Evolutionary conservation across 2,888 invertebrate genomes (phyloP).

Genomic region (Lissonota sp.): DNA sequence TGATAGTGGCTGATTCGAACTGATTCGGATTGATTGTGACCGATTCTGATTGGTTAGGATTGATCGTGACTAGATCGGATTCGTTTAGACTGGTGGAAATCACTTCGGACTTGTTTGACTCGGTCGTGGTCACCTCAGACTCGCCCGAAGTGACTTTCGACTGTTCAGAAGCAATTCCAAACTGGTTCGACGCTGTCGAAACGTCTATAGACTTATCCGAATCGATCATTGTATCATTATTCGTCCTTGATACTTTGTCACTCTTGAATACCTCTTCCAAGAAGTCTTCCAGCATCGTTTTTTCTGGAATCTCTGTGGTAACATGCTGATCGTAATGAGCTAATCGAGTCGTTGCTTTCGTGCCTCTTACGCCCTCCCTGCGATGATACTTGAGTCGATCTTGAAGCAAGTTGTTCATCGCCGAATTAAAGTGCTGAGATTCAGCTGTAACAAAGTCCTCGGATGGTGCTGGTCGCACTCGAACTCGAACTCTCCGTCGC

Average conservation of each 20-base stretch:
- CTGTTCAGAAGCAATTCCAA: slow-evolving; percentile 3
- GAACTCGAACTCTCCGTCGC: slow-evolving; percentile 91
- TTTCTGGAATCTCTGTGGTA: slow-evolving; percentile 50
- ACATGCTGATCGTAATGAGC: slow-evolving; percentile 36
- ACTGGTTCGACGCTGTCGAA: slow-evolving; percentile 27
- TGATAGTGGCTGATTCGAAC: neutral
- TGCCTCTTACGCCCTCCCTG: slow-evolving; percentile 46
- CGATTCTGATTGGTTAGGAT: no score
- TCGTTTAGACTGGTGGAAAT: neutral
- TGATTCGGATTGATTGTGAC: neutral
- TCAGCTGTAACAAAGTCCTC: slow-evolving; percentile 92
- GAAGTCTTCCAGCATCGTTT: slow-evolving; percentile 71
- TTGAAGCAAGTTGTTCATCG: slow-evolving; percentile 76
- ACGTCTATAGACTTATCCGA: no score
- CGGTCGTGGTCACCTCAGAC: neutral
- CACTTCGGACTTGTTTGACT: neutral
- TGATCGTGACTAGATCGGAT: slow-evolving; percentile 3
- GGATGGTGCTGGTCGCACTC: slow-evolving; percentile 87
- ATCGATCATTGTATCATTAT: slow-evolving; percentile 59
- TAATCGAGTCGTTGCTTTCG: slow-evolving; percentile 29
- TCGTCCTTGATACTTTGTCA: slow-evolving; percentile 67
- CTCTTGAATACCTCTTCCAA: slow-evolving; percentile 73
- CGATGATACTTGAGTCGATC: slow-evolving; percentile 68
- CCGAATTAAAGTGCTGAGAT: slow-evolving; percentile 89
- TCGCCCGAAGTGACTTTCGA: neutral